Evolutionary conservation across 2,113 vertebrate genomes (phyloP), one percentile per base, ranked within the genome.

Genomic region (Xenopus laevis): DNA sequence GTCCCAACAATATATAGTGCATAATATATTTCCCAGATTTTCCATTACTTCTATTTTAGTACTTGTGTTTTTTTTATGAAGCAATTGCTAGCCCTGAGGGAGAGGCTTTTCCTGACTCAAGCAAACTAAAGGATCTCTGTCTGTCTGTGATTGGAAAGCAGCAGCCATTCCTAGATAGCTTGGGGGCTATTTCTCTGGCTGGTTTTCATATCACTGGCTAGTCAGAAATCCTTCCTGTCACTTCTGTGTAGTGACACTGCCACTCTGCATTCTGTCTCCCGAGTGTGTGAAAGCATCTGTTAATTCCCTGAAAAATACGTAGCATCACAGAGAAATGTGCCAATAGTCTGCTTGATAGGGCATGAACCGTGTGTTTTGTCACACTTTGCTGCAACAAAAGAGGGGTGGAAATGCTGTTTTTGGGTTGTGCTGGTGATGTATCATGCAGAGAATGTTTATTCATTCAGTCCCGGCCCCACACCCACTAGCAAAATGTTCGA

Each of bases 291-390:
- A 70, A 67, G 66, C 69, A 70, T 67, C 67, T 59, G 74, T 67
- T 77, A 77, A 77, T 70, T 20, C 33, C 40, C 66, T 77, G 74
- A 70, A 67, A 77, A 70, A 69, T 67, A 63, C 70, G 30, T 17
- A 77, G 66, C 74, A 67, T 64, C 44, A n/a, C 47, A 69, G 74
- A 55, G 30, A 64, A 77, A 69, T 77, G 59, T 77, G 67, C 53
- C 74, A 64, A 67, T 27, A 57, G 67, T 23, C 4, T 77, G 74
- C 62, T 59, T 77, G 60, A n/a, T 64, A 57, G 73, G 57, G 30
- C 73, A 53, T 66, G 30, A 20, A 20, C 45, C 16, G 30, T 53
- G 52, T 61, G 30, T 68, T 27, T 59, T 66, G 46, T 68, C 65
- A 68, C 65, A 62, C 65, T 75, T 75, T 68, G 65, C 72, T 75